Base-by-base conservation (phyloP, 2,113 vertebrate genomes). In the Setophaga coronata region DNA sequence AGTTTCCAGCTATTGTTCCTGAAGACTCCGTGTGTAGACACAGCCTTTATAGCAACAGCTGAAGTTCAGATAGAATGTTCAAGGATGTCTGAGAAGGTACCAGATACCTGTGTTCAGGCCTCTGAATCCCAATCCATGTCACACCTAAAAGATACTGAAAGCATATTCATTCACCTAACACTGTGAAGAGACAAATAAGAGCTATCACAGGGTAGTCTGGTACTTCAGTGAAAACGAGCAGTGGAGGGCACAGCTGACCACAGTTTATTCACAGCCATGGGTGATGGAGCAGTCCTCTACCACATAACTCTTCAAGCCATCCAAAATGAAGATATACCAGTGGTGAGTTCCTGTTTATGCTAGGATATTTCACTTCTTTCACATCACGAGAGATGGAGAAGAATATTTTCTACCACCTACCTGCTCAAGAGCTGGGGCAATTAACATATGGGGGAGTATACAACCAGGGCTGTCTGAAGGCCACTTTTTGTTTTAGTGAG, bases 201-300 rank as follows among this genome's bases (percentile, higher is more conserved):
- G 31, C 11, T 40, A 21, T 34, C 26, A 47, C 2, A 1, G 4
- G 12, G 14, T n/a, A 76, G 48, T 17, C 17, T 60, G 48, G 34
- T 82, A 43, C n/a, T 88, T 40, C 16, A 42, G 67, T 3, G 17
- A n/a, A 79, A 80, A 86, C 29, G 25, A 80, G 33, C 23, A 47
- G 28, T 40, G 7, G 47, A 38, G 23, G 45, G 31, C 90, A 40
- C 24, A 69, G 36, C 15, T 72, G 29, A 73, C 10, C 29, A 65
- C 19, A 31, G 45, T 60, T 89, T 71, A 79, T 43, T 29, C 60
- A 58, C 7, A 67, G n/a, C 23, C 19, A 28, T 18, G 26, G 54
- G 51, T 0, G 0, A 12, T 21, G 12, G 28, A 79, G 19, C 43
- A 57, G 12, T 45, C 11, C 8, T 58, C 62, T 83, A 29, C 31